These are phyloP conservation scores for Hydrozoanthus gracilis DNA, from an alignment of 92 coral and sea anemone genomes.

Conservation along the genomic window DNA sequence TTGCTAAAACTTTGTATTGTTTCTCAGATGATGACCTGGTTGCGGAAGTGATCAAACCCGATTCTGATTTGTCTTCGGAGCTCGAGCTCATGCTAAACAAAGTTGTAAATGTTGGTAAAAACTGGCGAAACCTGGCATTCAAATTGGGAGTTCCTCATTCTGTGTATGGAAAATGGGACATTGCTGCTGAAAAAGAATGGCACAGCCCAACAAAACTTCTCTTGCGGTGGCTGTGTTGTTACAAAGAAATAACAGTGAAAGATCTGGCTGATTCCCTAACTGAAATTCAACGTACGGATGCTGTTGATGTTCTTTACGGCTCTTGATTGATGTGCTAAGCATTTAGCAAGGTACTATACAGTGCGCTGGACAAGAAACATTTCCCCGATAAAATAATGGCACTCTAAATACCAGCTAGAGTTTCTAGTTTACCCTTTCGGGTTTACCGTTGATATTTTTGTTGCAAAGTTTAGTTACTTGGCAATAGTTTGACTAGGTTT, in stretches of 20 bases:
- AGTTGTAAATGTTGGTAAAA: background rate
- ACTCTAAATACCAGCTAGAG: no score
- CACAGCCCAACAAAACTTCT: constrained; percentile 16
- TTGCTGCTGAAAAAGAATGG: background rate
- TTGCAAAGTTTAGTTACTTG: no score
- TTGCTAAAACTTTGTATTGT: background rate
- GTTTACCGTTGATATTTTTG: no score
- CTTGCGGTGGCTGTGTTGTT: background rate
- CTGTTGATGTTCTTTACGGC: background rate
- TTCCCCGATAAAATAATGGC: no score
- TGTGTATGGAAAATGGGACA: background rate
- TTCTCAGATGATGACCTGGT: constrained; percentile 16
- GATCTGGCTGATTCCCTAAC: background rate
- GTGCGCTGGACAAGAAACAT: no score
- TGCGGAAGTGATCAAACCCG: background rate
- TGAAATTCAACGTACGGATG: background rate
- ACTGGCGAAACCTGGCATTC: constrained; percentile 9
- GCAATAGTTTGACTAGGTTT: no score
- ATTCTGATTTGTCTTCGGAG: background rate
- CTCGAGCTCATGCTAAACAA: background rate
- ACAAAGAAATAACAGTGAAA: background rate
- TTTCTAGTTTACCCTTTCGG: no score
- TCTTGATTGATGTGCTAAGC: background rate
- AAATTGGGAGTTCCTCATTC: background rate
- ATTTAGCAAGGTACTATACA: background rate